Base-by-base conservation (phyloP, 2,888 invertebrate species). In the Diabrotica balteata region DNA sequence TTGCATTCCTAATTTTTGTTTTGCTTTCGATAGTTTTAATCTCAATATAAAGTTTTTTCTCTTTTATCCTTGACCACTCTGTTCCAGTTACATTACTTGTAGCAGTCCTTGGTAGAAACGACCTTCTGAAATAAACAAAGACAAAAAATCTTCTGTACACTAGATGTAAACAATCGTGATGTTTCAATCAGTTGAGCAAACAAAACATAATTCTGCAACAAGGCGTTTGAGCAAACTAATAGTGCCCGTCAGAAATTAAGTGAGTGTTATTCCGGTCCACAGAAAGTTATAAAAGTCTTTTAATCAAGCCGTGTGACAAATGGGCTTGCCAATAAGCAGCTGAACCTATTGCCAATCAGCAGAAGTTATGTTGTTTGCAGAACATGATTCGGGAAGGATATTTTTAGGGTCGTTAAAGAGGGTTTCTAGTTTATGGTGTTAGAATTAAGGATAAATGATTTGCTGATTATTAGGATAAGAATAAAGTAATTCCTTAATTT, bases 341-440 rank as follows among this genome's bases (percentile, higher is more conserved):
- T 60, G 49, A 70, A 70, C 66, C 73, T 73, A 76, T 77, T 79
- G 78, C 79, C 80, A 78, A 80, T 81, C 79, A 77, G 77, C 79
- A 77, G 78, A 76, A 79, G 77, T 80, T 80, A 80, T 79, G 74
- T 75, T 81, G 80, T 81, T 80, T 79, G 73, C 77, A 67, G 79
- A 76, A 79, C 81, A 80, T 81, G 81, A 75, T 72, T 57, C 49
- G 44, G 57, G 45, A n/a, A 52, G 53, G 59, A 53, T 59, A 60
- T 65, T 59, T 65, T 54, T 17, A 17, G 10, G n/a, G 11, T 54
- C 45, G 54, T 45, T 50, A 53, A 59, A 44, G 44, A 42, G n/a
- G 42, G 10, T 54, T 43, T 10, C 22, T 54, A 51, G 22, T 32
- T 32, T 32, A 32, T 32, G 32, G 32, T 32, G 32, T 32, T 32